Conservation (phyloP, 2,888 invertebrate genomes). For the Cantharis lateralis region DNA sequence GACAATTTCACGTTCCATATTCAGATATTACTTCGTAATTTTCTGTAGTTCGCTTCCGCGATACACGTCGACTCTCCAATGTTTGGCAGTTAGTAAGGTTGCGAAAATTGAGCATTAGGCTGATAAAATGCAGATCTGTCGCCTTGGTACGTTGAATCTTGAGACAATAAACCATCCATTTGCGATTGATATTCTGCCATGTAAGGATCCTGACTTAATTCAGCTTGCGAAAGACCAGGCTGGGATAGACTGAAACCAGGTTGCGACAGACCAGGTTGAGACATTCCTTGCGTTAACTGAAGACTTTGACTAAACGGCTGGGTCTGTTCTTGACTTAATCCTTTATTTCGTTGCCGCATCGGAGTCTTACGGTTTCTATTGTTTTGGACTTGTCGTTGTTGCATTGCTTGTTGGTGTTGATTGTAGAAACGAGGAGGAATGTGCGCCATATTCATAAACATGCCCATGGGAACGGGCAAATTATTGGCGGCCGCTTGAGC, state of each 20-base stretch:
- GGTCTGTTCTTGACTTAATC: conserved; percentile 52
- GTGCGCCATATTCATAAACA: conserved; percentile 90
- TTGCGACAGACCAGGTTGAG: conserved; percentile 70
- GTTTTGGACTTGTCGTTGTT: conserved; percentile 59
- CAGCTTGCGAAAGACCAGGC: conserved; percentile 72
- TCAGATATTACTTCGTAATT: conserved; percentile 53
- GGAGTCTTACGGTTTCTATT: conserved; percentile 32
- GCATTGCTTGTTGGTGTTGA: conserved; percentile 72
- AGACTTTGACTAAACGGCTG: conserved; percentile 69
- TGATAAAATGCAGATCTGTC: conserved; percentile 64
- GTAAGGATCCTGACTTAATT: conserved; percentile 81
- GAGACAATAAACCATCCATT: conserved; percentile 92
- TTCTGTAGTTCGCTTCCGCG: conserved; percentile 51
- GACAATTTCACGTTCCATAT: conserved; percentile 47
- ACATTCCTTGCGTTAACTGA: conserved; percentile 76
- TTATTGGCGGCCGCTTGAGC: conserved; percentile 75
- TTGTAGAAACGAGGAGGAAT: conserved; percentile 78
- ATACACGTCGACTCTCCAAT: conserved; percentile 46
- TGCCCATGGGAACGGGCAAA: conserved; percentile 90
- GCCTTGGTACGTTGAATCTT: conserved; percentile 65
- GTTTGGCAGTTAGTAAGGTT: conserved; percentile 66
- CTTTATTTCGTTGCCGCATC: conserved; percentile 31
- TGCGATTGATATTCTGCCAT: conserved; percentile 89
- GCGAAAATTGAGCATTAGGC: conserved; percentile 67
- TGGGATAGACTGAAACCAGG: conserved; percentile 70